phyloP scores from a whole-genome alignment of 2,113 vertebrate genomes.

The Ceyx margarethae region DNA sequence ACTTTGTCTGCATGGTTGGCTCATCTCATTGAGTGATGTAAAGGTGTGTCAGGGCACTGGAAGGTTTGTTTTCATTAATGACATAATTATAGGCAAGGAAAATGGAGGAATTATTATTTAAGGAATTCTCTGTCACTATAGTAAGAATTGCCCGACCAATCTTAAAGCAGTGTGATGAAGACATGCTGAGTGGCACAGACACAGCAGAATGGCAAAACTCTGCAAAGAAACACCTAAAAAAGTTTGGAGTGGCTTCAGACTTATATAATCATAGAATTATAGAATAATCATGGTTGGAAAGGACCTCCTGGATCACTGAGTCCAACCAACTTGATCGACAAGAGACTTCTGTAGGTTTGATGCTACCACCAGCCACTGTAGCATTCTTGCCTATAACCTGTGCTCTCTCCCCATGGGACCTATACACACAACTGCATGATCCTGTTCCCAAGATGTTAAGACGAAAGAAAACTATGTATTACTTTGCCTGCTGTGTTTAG shows the following conservation, averaged over 20 bases:
- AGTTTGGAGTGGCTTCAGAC: not conserved
- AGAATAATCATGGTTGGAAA: too few relatives aligned
- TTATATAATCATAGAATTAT: too few relatives aligned
- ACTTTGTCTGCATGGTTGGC: not conserved
- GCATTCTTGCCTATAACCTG: not conserved
- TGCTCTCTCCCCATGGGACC: not conserved
- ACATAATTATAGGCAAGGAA: not conserved
- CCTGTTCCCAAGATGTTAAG: not conserved
- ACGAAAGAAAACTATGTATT: not conserved
- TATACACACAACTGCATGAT: not conserved
- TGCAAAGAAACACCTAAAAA: not conserved
- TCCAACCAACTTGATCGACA: not conserved
- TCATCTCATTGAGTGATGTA: not conserved
- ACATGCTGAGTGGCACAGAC: not conserved
- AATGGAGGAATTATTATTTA: not conserved
- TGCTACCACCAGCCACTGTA: not conserved
- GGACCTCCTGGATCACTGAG: too few relatives aligned
- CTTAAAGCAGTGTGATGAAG: not conserved
- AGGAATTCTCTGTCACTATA: not conserved
- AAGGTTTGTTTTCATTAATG: not conserved
- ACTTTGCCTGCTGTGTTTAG: not conserved
- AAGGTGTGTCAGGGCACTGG: not conserved
- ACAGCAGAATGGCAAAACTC: not conserved
- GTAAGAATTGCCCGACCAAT: not conserved
- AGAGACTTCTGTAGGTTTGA: not conserved